Conservation (phyloP, 2,113 vertebrate species). For the Sisor rabdophorus region DNA sequence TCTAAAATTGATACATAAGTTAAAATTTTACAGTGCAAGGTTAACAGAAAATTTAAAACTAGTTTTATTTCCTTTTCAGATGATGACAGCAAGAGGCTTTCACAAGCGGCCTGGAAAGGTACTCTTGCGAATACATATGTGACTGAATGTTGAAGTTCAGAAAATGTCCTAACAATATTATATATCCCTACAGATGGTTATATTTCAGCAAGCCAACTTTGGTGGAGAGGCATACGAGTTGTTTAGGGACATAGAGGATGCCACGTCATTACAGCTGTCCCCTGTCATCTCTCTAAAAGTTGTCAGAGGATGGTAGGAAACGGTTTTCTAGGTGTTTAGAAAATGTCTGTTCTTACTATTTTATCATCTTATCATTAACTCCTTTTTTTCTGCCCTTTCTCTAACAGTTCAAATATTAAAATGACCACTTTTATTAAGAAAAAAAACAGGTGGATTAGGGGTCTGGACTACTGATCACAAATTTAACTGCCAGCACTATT, state of each 20-base stretch:
- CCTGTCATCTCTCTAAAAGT: slow-evolving; percentile 80
- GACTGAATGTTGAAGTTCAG: no score
- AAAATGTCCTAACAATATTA: neutral
- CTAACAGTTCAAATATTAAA: neutral
- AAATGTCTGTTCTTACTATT: neutral
- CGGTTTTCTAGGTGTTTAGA: no score
- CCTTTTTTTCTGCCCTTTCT: neutral
- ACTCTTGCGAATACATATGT: neutral
- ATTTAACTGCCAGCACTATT: no score
- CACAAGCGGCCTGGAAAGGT: slow-evolving; percentile 52
- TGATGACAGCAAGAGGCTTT: slow-evolving; percentile 40
- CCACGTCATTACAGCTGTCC: slow-evolving; percentile 78
- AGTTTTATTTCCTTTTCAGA: slow-evolving; percentile 26
- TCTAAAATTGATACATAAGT: neutral
- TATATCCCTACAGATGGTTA: slow-evolving; percentile 72
- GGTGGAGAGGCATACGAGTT: slow-evolving; percentile 73
- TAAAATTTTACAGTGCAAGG: no score
- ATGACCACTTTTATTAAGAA: no score
- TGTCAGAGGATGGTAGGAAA: slow-evolving; percentile 87
- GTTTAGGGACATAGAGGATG: slow-evolving; percentile 75
- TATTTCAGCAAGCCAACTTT: slow-evolving; percentile 71
- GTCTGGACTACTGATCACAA: no score
- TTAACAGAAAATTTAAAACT: neutral
- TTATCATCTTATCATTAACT: neutral
- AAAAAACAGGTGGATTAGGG: no score